Conservation (phyloP, 2,888 invertebrate genomes). For the Chrysodeixis includens region DNA sequence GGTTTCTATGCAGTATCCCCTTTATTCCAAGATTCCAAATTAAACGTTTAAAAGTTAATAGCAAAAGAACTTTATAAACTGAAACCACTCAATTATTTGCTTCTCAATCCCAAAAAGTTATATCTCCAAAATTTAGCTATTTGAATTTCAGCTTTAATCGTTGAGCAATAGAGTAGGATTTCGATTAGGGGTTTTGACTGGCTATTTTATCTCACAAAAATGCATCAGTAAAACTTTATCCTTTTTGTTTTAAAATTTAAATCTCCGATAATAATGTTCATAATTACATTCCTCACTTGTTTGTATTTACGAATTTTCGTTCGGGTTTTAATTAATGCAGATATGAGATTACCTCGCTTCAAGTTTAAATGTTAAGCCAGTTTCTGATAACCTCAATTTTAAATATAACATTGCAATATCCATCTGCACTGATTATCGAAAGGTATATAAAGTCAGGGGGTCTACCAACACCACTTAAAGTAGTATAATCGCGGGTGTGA, state of each 20-base stretch:
- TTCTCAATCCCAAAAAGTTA: background rate
- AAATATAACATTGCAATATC: too few species aligned
- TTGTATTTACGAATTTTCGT: background rate
- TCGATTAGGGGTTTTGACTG: slow-evolving; percentile 4
- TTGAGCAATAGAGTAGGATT: background rate
- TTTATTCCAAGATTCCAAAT: slow-evolving; percentile 29
- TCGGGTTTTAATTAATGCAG: slow-evolving; percentile 6
- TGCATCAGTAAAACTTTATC: background rate
- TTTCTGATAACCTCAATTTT: background rate
- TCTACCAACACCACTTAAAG: too few species aligned
- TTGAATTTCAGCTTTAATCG: background rate
- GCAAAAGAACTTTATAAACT: slow-evolving; percentile 40
- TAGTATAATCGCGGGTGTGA: too few species aligned
- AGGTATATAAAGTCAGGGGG: too few species aligned
- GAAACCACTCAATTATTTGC: slow-evolving; percentile 42
- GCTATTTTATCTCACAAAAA: slow-evolving; percentile 7
- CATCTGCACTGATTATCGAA: too few species aligned
- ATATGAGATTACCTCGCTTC: background rate
- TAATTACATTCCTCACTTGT: slow-evolving; percentile 2
- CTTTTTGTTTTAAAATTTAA: slow-evolving; percentile 12
- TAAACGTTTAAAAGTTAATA: slow-evolving; percentile 42
- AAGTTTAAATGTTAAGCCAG: background rate
- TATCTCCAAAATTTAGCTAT: background rate
- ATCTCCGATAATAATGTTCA: slow-evolving; percentile 6
- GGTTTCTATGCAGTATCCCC: background rate